These are phyloP conservation scores for Cataglyphis hispanica DNA, from an alignment of 1,140 invertebrate species.

Conservation along the genomic window DNA sequence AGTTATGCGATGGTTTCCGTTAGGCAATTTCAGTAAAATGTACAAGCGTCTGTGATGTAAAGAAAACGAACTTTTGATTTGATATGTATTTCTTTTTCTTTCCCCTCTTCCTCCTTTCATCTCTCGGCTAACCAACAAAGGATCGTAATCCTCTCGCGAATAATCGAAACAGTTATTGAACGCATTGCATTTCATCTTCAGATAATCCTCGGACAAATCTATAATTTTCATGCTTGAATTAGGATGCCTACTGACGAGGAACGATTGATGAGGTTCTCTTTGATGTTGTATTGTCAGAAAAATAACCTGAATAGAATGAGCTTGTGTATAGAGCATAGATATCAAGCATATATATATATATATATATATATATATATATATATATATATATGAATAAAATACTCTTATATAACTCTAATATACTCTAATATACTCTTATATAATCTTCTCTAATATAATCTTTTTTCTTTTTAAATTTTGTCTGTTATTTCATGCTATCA, in stretches of 20 bases:
- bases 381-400: no score
- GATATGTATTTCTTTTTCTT: neutral
- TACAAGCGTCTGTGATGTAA: conserved; percentile 31
- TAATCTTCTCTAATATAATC: no score
- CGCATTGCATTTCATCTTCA: conserved; percentile 26
- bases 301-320: conserved; percentile 1
- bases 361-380: no score
- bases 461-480: neutral
- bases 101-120: neutral
- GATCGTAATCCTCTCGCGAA: neutral
- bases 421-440: no score
- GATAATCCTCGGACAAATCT: conserved; percentile 9
- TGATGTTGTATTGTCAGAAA: neutral
- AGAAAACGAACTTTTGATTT: conserved; percentile 46
- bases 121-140: neutral
- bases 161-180: conserved; percentile 30
- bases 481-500: neutral
- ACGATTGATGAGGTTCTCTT: conserved; percentile 23
- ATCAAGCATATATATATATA: no score
- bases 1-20: conserved; percentile 32
- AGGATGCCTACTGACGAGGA: neutral
- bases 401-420: no score
- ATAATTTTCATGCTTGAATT: conserved; percentile 7
- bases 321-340: neutral
- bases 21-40: conserved; percentile 50